Percentiles rank a stretch among this genome's conserved stretches.
Evolutionary conservation across 2,113 vertebrate genomes (phyloP).

Genomic region (Mohoua ochrocephala): DNA sequence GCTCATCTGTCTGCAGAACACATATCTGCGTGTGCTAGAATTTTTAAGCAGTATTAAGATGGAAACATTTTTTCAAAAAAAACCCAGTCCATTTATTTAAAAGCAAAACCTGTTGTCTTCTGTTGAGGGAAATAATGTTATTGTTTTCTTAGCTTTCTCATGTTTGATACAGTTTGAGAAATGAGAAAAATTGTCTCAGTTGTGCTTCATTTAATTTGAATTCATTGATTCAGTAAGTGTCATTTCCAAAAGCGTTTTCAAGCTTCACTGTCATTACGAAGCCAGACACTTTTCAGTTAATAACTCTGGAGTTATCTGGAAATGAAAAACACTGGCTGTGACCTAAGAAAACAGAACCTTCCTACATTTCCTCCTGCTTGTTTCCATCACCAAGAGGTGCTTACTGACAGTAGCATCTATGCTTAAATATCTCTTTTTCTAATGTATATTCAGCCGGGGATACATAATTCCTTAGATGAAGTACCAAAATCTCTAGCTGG

Average conservation of each 20-base stretch:
- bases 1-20: background rate
- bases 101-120: background rate
- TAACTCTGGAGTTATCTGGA: background rate
- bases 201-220: background rate
- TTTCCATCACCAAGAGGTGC: background rate
- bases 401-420: background rate
- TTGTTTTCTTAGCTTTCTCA: background rate
- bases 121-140: background rate
- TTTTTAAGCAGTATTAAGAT: background rate
- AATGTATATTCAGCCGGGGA: background rate
- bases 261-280: background rate
- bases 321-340: background rate
- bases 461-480: background rate
- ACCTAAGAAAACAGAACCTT: background rate
- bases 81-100: background rate
- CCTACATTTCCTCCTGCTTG: background rate
- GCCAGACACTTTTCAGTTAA: background rate
- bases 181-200: background rate
- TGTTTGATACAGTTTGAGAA: background rate
- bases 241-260: constrained; percentile 6
- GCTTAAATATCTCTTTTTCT: background rate
- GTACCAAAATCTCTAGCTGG: background rate
- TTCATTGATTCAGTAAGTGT: background rate
- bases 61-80: background rate
- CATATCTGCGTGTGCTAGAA: background rate